Base-by-base conservation (phyloP, 2,113 vertebrate species). In the Steatornis caripensis region DNA sequence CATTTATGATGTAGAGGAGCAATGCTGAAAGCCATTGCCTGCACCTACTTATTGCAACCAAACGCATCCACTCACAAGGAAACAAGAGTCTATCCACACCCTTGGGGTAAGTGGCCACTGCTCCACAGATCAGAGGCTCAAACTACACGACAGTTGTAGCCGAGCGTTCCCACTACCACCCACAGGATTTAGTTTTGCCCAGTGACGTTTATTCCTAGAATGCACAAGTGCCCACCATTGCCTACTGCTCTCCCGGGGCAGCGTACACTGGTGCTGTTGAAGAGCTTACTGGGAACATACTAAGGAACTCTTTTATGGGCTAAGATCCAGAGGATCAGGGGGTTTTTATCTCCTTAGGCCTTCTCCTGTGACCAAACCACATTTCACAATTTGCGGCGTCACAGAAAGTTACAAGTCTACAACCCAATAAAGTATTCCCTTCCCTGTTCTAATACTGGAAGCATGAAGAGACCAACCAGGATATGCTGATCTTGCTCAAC, bases 231-330 rank as follows among this genome's bases (percentile, higher is more conserved):
- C 30, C 83, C 53, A 61, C n/a, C 65, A 60, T 3, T 34, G n/a
- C 69, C 62, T 45, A 2, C 51, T 37, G 69, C 72, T 71, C 62
- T 54, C 55, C 6, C 1, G 1, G 41, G 71, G 29, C 54, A 41
- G 61, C 3, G 0, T 6, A 34, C 30, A 5, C 0, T 1, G 34
- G 20, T 7, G 43, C 46, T 80, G 49, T 1, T 15, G 23, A 71
- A 75, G 15, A 49, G 27, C 71, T 46, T 41, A 55, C 36, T 26
- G 14, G 36, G 51, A 78, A 17, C 24, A 12, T 1, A 12, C 6
- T 5, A 43, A 58, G 64, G 34, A 93, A 45, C 27, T 43, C 3
- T 12, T 84, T 0, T 15, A 13, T 41, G 20, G 14, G 20, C 80
- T 75, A 20, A 41, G 5, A 92, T 32, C 20, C 72, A 71, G 27